Percentiles rank a stretch among this genome's conserved stretches.
These are phyloP conservation scores for Proteles cristata DNA, from an alignment of 2,113 vertebrate species.

Conservation along the genomic window DNA sequence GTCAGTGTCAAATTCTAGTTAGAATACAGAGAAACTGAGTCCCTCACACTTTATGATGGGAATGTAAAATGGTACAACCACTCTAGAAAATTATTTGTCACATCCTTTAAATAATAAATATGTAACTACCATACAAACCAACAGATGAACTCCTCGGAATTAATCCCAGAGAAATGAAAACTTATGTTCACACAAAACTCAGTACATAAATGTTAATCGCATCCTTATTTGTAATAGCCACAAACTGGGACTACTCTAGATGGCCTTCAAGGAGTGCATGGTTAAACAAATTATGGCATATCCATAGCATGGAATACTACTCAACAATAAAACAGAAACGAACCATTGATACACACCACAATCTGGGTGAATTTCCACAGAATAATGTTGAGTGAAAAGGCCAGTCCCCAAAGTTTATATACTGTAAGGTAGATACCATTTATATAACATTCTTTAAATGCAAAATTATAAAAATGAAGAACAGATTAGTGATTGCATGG, in stretches of 20 bases:
- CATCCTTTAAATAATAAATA: not conserved
- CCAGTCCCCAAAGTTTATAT: not conserved
- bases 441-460: not conserved
- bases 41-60: not conserved
- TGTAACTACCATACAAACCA: not conserved
- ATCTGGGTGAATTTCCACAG: not conserved
- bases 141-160: not conserved
- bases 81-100: not conserved
- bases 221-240: not conserved
- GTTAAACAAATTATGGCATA: not conserved
- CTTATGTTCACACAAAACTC: not conserved
- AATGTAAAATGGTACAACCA: not conserved
- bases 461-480: not conserved
- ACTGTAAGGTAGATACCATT: not conserved
- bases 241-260: not conserved
- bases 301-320: not conserved
- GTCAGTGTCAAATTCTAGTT: not conserved
- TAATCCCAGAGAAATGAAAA: slow-evolving; percentile 20
- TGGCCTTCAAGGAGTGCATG: not conserved
- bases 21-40: not conserved
- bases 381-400: not conserved
- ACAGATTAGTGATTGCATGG: not conserved
- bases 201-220: not conserved
- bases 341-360: not conserved
- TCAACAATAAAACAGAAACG: not conserved